These are phyloP conservation scores for Tapera naevia DNA, from an alignment of 2,797 vertebrate genomes.

Conservation along the genomic window DNA sequence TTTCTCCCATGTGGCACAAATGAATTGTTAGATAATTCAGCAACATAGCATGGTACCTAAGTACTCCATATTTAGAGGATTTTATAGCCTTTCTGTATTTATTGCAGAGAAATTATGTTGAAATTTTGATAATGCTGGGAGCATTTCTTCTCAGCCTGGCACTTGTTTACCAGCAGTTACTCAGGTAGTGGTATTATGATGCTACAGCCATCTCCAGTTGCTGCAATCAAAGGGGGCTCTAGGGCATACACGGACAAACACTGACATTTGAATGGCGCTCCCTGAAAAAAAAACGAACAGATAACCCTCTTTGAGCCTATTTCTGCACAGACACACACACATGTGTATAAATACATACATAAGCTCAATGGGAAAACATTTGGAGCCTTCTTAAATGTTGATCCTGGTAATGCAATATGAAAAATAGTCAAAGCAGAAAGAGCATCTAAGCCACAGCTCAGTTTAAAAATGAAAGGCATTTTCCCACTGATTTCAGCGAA, in stretches of 20 bases:
- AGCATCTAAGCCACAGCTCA: not conserved
- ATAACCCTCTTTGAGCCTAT: not conserved
- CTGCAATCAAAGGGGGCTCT: not conserved
- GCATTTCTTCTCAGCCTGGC: not conserved
- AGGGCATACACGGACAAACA: not conserved
- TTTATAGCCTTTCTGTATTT: too few species aligned
- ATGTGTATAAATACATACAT: not conserved
- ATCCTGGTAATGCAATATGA: not conserved
- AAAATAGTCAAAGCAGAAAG: not conserved
- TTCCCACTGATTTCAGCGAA: not conserved
- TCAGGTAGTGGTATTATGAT: not conserved
- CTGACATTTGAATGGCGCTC: not conserved
- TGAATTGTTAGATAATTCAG: not conserved
- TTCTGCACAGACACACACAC: not conserved
- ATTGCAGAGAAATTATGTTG: too few species aligned
- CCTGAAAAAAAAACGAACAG: not conserved
- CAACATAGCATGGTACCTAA: not conserved
- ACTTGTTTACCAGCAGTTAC: not conserved
- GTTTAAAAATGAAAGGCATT: not conserved
- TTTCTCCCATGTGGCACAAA: not conserved
- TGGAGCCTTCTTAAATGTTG: not conserved
- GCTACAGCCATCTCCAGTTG: not conserved
- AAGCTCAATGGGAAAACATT: not conserved
- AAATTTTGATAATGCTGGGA: too few species aligned
- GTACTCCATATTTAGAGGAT: too few species aligned